Conservation (phyloP, 2,797 vertebrate genomes). For the Protonibea diacanthus region DNA sequence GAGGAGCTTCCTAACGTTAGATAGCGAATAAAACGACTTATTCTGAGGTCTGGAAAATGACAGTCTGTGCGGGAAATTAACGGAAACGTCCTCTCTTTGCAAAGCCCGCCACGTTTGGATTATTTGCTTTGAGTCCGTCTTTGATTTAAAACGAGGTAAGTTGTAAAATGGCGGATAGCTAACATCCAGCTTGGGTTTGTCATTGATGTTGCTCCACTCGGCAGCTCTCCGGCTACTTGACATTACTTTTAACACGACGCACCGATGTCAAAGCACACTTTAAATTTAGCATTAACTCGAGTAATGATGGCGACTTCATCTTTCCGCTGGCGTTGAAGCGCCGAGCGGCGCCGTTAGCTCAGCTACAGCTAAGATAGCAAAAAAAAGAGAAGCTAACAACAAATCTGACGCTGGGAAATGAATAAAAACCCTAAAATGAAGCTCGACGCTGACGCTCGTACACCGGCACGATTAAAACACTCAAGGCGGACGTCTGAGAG, state of each 20-base stretch:
- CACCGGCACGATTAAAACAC: neutral
- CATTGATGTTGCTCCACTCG: constrained; percentile 54
- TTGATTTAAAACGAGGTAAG: constrained; percentile 89
- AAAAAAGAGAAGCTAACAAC: constrained; percentile 33
- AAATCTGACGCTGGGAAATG: constrained; percentile 10
- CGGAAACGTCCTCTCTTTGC: constrained; percentile 23
- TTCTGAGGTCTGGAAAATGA: constrained; percentile 43
- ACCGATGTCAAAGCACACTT: neutral
- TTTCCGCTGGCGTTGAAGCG: constrained; percentile 4
- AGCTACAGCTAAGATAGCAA: constrained; percentile 4
- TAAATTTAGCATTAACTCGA: neutral
- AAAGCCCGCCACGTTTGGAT: constrained; percentile 59
- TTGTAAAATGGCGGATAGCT: constrained; percentile 92
- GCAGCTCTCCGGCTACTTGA: neutral
- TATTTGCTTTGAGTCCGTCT: constrained; percentile 61
- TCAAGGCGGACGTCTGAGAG: neutral
- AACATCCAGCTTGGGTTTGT: constrained; percentile 87
- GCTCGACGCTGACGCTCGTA: neutral
- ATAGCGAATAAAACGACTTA: constrained; percentile 48
- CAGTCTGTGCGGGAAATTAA: constrained; percentile 49
- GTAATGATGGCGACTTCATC: neutral
- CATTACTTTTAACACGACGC: neutral
- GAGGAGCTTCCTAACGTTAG: constrained; percentile 60
- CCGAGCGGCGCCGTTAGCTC: constrained; percentile 30
- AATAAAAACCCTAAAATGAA: neutral